Conservation (phyloP, 2,888 invertebrate genomes). For the Punctoribates punctum region DNA sequence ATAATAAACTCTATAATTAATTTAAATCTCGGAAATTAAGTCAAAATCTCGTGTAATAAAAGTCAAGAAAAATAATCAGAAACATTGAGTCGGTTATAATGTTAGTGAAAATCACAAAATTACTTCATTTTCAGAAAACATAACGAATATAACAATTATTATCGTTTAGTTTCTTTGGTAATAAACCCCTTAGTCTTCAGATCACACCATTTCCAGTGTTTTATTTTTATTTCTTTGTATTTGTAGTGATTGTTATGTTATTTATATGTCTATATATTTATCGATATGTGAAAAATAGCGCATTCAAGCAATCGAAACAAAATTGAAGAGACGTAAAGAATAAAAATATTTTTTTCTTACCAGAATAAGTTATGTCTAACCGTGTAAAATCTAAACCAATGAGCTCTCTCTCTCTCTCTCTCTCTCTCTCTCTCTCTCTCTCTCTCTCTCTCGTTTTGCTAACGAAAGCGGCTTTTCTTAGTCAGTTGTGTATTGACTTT, state of each 20-base stretch:
- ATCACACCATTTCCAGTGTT: not conserved
- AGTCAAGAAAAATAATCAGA: no score
- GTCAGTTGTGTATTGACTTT: not conserved
- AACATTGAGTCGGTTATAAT: no score
- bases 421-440: constrained; percentile 18
- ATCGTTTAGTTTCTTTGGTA: no score
- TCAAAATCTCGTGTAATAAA: no score
- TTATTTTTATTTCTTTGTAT: not conserved
- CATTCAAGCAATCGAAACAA: not conserved
- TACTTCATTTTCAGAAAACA: no score
- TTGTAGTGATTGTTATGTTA: not conserved
- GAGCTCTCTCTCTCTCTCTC: constrained; percentile 2
- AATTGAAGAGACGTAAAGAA: constrained; percentile 1
- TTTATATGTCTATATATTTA: not conserved
- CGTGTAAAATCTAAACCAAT: not conserved
- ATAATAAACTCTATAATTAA: no score
- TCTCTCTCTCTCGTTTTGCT: constrained; percentile 16
- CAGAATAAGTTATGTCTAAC: not conserved
- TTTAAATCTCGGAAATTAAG: no score
- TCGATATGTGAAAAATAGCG: not conserved
- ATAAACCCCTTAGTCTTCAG: no score
- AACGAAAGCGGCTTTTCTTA: not conserved
- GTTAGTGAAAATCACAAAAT: no score
- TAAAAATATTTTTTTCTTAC: not conserved
- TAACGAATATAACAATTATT: no score